A percentile compares a stretch with the other conserved stretches of the same genome.
Evolutionary conservation across 2,797 vertebrate species (phyloP).

Genomic region (Orestias chungarensis): DNA sequence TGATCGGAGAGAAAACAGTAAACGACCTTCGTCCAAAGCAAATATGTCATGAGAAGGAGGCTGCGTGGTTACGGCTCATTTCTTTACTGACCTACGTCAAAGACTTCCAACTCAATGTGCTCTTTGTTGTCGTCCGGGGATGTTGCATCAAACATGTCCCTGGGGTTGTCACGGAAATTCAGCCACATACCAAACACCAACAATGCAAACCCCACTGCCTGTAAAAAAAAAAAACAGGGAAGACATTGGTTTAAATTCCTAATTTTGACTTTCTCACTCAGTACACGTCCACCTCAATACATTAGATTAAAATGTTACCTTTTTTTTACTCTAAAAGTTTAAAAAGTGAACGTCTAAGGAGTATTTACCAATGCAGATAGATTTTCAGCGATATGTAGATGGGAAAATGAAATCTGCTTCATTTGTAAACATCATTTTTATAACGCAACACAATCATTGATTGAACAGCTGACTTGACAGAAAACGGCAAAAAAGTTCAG

Average conservation of each 20-base stretch:
- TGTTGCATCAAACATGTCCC: neutral
- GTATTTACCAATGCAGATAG: neutral
- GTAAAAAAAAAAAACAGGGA: neutral
- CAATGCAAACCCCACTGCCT: neutral
- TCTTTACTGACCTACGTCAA: neutral
- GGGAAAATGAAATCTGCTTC: neutral
- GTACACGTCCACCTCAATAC: neutral
- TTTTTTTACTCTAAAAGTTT: neutral
- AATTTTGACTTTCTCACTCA: neutral
- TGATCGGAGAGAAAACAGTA: neutral
- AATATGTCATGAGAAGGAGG: neutral
- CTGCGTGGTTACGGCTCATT: neutral
- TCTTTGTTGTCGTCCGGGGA: neutral
- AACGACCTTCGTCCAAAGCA: too few species aligned
- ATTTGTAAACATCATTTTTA: too few species aligned
- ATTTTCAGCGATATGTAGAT: neutral
- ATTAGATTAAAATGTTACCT: neutral
- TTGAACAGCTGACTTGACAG: neutral
- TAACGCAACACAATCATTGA: neutral
- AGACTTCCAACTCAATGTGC: neutral
- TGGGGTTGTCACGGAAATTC: neutral
- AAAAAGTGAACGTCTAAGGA: neutral
- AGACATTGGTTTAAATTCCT: neutral
- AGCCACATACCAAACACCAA: slow-evolving; percentile 1
- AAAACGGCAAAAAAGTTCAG: too few species aligned